These are phyloP conservation scores for Spialia ferax DNA, from an alignment of 2,888 invertebrate genomes.

Conservation along the genomic window DNA sequence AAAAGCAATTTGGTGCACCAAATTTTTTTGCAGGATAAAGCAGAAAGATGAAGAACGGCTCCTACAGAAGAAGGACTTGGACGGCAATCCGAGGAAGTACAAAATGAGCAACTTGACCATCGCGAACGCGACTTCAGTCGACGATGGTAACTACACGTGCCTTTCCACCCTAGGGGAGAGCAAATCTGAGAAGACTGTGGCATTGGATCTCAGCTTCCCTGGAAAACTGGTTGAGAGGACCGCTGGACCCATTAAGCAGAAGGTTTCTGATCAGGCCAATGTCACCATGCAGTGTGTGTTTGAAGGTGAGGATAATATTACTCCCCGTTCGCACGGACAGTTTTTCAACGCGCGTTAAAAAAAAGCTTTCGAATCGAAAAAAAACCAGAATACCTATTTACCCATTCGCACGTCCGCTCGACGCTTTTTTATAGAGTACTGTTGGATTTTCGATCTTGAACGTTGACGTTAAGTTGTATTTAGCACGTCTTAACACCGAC, in stretches of 20 bases:
- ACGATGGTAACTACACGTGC: conserved; percentile 75
- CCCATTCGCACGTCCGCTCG: no score
- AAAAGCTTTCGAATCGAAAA: no score
- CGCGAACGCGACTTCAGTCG: conserved; percentile 56
- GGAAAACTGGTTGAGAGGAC: conserved; percentile 59
- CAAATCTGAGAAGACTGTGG: conserved; percentile 45
- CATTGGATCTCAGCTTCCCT: conserved; percentile 63
- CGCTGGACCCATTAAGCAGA: conserved; percentile 54
- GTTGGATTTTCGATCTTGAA: no score
- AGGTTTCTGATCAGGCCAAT: conserved; percentile 55
- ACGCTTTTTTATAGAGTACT: no score
- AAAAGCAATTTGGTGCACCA: conserved; percentile 5
- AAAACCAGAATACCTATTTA: no score
- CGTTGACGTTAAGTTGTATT: no score
- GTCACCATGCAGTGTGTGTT: conserved; percentile 68
- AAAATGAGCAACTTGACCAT: conserved; percentile 62
- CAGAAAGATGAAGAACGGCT: conserved; percentile 49
- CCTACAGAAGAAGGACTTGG: conserved; percentile 54
- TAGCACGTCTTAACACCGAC: no score
- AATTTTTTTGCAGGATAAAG: conserved; percentile 58
- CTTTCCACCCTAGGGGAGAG: conserved; percentile 52
- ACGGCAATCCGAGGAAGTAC: conserved; percentile 58
- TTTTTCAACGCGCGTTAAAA: no score
- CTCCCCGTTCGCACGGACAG: no score
- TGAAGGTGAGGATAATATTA: conserved; percentile 68